Evolutionary conservation across 2,797 vertebrate species (phyloP), one percentile per base, ranked within the genome.

Genomic region (Eleutherodactylus coqui): DNA sequence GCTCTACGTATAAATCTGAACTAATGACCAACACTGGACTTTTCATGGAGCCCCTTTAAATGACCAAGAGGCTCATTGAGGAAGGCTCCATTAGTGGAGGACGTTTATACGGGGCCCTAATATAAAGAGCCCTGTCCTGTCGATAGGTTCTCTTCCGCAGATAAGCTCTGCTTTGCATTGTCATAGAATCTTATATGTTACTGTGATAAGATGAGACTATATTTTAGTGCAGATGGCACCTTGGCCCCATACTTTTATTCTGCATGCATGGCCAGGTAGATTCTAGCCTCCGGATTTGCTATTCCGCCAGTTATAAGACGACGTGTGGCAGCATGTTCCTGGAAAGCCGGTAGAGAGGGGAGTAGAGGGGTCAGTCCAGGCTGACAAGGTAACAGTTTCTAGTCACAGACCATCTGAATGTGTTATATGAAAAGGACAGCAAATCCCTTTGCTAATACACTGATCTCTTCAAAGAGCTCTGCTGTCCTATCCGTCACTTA

Each of bases 301-400:
- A 2, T 69, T 69, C 7, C 11, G 27, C n/a, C 58, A 67, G 62
- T 70, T 69, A 36, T 69, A 19, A 19, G 13, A 67, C 38, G 64
- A 69, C 67, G 17, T 70, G 67, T 70, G 29, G 21, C 36, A 13
- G 36, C 43, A 14, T 70, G 9, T 19, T 75, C 27, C 47, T 32
- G 13, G 21, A 51, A 36, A 53, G 16, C n/a, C 19, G 27, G 24
- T 24, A 45, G 10, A 53, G 60, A 19, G 10, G 17, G 36, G 67
- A 24, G 11, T 27, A 21, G 36, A 36, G 36, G 21, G 67, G 67
- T 41, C 67, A 70, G 60, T 41, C 36, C 34, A 70, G 34, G 34
- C 34, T 75, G 32, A 64, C 17, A 76, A 64, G 72, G 41, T 76
- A 64, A 51, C 45, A 70, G 41, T 24, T 55, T 38, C 49, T 62